These are phyloP conservation scores for Enteromius afrohamiltoni DNA, from an alignment of 2,797 vertebrate genomes.

Conservation along the genomic window DNA sequence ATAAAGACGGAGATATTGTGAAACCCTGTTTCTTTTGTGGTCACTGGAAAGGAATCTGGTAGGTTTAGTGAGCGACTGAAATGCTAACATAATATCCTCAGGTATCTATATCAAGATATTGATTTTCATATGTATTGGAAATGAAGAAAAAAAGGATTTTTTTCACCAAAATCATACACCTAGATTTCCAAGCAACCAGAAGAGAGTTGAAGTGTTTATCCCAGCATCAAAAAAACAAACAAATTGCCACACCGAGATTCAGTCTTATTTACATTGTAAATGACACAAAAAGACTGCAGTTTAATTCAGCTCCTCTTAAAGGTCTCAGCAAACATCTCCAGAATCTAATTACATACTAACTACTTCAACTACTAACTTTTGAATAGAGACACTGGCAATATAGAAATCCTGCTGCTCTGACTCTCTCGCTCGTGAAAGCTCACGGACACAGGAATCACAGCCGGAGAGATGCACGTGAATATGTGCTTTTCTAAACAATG, in stretches of 20 bases:
- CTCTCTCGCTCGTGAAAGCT: constrained; percentile 30
- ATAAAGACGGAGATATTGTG: constrained; percentile 33
- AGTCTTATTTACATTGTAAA: constrained; percentile 80
- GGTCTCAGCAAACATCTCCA: constrained; percentile 59
- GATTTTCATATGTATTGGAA: background rate
- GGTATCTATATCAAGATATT: background rate
- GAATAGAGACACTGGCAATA: constrained; percentile 21
- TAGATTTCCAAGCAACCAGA: constrained; percentile 85
- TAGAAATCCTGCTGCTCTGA: constrained; percentile 22
- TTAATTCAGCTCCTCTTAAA: constrained; percentile 68
- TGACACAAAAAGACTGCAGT: constrained; percentile 71
- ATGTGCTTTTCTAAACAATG: constrained; percentile 38
- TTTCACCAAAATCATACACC: constrained; percentile 71
- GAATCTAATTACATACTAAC: constrained; percentile 58
- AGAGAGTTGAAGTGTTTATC: constrained; percentile 94
- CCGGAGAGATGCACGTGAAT: constrained; percentile 30
- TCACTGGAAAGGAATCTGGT: background rate
- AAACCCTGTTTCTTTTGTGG: constrained; percentile 29
- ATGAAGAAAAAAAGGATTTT: background rate
- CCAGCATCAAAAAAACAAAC: constrained; percentile 83
- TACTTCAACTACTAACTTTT: constrained; percentile 40
- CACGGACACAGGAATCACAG: constrained; percentile 29
- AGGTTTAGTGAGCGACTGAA: background rate
- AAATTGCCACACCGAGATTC: constrained; percentile 79
- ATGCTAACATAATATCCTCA: background rate